Conservation (phyloP, 2,797 vertebrate genomes). For the Numenius phaeopus region DNA sequence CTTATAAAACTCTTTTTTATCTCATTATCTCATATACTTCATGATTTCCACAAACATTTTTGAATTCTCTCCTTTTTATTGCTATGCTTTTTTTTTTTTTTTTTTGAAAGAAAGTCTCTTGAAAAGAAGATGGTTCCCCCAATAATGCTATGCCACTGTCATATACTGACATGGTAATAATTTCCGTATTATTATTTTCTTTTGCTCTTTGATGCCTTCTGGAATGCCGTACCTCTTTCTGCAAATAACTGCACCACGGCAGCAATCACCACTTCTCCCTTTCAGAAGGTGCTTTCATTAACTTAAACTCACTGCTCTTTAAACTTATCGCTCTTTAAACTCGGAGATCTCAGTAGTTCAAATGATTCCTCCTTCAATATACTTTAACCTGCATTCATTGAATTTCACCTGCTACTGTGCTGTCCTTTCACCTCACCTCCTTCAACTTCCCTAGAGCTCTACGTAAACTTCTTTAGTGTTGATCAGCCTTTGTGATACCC, state of each 20-base stretch:
- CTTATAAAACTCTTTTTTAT: background rate
- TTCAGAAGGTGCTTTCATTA: constrained; percentile 33
- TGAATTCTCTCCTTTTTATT: background rate
- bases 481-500: background rate
- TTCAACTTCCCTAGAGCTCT: background rate
- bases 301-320: constrained; percentile 1
- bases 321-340: background rate
- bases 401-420: background rate
- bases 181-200: background rate
- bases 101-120: background rate
- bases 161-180: background rate
- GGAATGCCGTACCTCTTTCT: background rate
- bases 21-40: background rate
- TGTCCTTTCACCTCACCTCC: background rate
- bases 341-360: constrained; percentile 1
- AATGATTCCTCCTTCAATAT: background rate
- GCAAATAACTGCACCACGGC: background rate
- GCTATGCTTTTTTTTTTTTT: background rate
- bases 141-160: background rate
- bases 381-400: background rate
- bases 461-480: background rate
- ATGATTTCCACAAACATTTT: background rate
- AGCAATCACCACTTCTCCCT: background rate
- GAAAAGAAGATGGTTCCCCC: background rate
- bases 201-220: constrained; percentile 13